Evolutionary conservation across 2,113 vertebrate species (phyloP).

Genomic region (Dipodomys merriami): DNA sequence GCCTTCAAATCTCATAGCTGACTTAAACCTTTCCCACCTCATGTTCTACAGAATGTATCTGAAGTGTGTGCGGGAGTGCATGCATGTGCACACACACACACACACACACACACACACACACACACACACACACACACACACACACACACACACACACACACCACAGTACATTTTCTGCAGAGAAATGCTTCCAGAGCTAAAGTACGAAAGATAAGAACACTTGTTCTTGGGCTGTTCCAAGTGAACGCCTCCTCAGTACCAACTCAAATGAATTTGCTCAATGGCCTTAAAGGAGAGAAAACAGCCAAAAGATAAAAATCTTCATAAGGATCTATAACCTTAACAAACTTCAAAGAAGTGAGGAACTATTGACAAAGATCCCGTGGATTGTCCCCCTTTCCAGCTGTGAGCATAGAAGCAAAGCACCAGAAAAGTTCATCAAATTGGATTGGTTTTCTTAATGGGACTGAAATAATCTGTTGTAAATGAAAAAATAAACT

Average conservation of each 20-base stretch:
- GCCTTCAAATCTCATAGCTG: conserved; percentile 10
- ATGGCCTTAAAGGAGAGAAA: conserved; percentile 32
- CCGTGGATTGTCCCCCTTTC: background rate
- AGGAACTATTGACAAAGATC: background rate
- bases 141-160: too few species aligned
- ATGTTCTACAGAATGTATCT: background rate
- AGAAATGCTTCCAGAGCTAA: conserved; percentile 49
- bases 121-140: background rate
- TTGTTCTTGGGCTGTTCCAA: conserved; percentile 25
- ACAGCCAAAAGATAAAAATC: background rate
- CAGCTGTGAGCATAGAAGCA: background rate
- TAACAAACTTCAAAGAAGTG: background rate
- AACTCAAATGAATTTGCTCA: conserved; percentile 37
- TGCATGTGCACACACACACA: rapidly evolving
- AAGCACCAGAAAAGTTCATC: background rate
- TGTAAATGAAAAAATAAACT: conserved; percentile 11
- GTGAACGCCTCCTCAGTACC: background rate
- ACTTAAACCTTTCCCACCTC: background rate
- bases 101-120: background rate
- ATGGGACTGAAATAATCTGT: background rate
- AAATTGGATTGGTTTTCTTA: conserved; percentile 48
- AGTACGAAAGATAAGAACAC: conserved; percentile 38
- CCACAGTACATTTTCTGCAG: conserved; percentile 31
- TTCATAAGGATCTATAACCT: background rate
- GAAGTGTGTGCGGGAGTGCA: too few species aligned